Conservation (phyloP, 2,888 invertebrate species). For the Buathra laborator region DNA sequence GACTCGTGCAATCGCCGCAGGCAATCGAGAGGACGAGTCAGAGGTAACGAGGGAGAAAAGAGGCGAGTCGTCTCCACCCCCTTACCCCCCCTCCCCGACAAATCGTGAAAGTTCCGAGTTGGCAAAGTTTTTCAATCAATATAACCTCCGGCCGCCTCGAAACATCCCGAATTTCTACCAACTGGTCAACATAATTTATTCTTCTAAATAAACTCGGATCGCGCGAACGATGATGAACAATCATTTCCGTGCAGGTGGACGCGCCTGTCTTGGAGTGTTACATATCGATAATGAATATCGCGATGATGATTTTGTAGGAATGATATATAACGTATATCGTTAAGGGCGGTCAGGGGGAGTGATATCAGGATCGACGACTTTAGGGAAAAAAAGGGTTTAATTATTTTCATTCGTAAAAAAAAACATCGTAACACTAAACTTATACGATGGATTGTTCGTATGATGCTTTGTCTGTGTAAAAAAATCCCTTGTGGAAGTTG, state of each 20-base stretch:
- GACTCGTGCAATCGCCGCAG: slow-evolving; percentile 11
- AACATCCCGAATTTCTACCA: slow-evolving; percentile 1
- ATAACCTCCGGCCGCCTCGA: slow-evolving; percentile 9
- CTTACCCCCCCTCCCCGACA: background rate
- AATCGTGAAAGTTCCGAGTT: slow-evolving; percentile 39
- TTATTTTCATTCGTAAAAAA: too few relatives aligned
- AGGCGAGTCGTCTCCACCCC: background rate
- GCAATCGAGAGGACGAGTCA: slow-evolving; percentile 9
- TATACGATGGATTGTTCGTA: too few relatives aligned
- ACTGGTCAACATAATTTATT: background rate
- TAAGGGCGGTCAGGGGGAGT: background rate
- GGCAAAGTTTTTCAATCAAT: slow-evolving; percentile 42
- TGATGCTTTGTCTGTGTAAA: too few relatives aligned
- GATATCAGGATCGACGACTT: too few relatives aligned
- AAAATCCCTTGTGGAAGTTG: too few relatives aligned
- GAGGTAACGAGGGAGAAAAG: slow-evolving; percentile 16
- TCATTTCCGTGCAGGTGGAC: background rate
- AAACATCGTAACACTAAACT: too few relatives aligned
- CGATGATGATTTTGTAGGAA: background rate
- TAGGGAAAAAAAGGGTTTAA: too few relatives aligned
- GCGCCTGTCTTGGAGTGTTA: background rate
- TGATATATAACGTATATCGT: background rate
- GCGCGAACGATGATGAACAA: background rate
- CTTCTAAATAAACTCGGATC: background rate
- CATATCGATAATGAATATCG: background rate